Conservation (phyloP, 2,113 vertebrate species). For the Nothocercus nigrocapillus region DNA sequence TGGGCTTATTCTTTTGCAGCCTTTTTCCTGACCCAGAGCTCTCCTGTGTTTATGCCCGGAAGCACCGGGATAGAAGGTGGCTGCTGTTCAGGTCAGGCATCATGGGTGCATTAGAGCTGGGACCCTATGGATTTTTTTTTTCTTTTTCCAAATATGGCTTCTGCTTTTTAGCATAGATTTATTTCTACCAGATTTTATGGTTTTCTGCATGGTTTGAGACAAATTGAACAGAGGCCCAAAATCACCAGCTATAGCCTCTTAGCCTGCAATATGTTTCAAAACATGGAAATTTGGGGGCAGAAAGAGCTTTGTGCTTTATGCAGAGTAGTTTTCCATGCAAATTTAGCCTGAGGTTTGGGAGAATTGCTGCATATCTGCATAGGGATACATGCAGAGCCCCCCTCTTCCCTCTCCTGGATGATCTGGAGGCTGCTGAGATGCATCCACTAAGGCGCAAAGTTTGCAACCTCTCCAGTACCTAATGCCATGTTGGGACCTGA, state of each 20-base stretch:
- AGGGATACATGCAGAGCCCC: accelerated
- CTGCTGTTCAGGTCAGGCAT: not conserved
- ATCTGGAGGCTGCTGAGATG: not conserved
- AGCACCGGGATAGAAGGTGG: no score
- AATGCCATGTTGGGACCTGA: accelerated
- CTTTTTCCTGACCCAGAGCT: not conserved
- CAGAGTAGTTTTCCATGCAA: not conserved
- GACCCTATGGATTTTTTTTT: no score
- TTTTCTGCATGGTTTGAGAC: not conserved
- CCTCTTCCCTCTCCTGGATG: not conserved
- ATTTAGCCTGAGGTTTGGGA: not conserved
- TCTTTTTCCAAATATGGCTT: not conserved
- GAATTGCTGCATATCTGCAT: not conserved
- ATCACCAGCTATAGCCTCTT: not conserved
- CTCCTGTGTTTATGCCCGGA: not conserved
- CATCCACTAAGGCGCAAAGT: not conserved
- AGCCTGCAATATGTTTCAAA: not conserved
- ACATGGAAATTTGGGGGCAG: not conserved
- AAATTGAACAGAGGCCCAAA: not conserved
- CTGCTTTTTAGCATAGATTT: not conserved
- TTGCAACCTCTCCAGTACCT: accelerated
- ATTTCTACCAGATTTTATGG: not conserved
- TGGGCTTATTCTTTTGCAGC: not conserved
- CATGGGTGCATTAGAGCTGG: not conserved
- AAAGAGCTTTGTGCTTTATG: not conserved